Base-by-base conservation (phyloP, 2,113 vertebrate species). In the Pygoscelis adeliae region DNA sequence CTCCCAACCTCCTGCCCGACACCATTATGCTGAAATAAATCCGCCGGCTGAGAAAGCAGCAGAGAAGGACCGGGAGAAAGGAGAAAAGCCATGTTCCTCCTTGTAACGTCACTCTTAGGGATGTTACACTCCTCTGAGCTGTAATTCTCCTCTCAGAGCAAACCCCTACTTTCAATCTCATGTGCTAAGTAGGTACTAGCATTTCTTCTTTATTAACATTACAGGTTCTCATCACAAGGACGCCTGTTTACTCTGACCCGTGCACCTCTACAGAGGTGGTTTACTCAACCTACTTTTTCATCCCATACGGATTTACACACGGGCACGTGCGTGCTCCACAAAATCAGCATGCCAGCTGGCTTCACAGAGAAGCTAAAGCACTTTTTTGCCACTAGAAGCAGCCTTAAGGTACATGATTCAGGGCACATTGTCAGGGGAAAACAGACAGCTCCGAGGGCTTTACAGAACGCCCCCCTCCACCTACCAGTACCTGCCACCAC, bases 11-110 rank as follows among this genome's bases (percentile, higher is more conserved):
- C 65, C 49, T 7, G 32, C 67, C 17, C 15, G 23, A 32, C 26
- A 5, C 1, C 10, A 0, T 4, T 4, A 10, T 1, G 26, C 30
- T 30, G 30, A 44, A 61, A 70, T 29, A 2, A 34, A 32, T 2
- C 7, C 7, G 0, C 13, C 2, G 1, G 47, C 27, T 4, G 7
- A 70, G 27, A 23, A 78, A 58, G 50, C 59, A 34, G 36, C 63
- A 61, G 46, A 53, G 50, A 19, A 21, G 40, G 42, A 16, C 11
- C 10, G 21, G n/a, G 58, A 34, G 25, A n/a, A 49, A 36, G 36
- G 59, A 70, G 10, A 50, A 77, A 76, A 86, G 11, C 10, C 44
- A 17, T 27, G 0, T 18, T 47, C 34, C 13, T 71, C 26, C 32
- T 59, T 6, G 2, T 2, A 21, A 2, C 29, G 12, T 47, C 38